These are phyloP conservation scores for Mesembrinibis cayennensis DNA, from an alignment of 2,113 vertebrate genomes.

Conservation along the genomic window DNA sequence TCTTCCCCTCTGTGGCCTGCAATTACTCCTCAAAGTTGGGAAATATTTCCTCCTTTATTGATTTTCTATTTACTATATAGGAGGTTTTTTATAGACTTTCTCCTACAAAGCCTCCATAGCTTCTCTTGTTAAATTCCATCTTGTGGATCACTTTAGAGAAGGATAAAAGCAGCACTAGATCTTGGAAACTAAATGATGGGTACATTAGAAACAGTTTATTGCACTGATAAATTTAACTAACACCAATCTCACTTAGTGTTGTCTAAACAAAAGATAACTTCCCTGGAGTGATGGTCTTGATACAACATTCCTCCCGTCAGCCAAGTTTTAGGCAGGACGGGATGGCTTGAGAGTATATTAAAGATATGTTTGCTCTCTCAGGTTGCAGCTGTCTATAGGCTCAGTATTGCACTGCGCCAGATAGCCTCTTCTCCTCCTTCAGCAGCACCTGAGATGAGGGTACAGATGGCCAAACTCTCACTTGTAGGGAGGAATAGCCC, in stretches of 20 bases:
- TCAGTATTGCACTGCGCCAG: not conserved
- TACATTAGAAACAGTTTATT: not conserved
- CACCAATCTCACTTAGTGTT: not conserved
- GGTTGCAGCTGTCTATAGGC: not conserved
- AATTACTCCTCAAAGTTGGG: not conserved
- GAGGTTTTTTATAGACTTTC: not conserved
- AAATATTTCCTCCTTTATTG: not conserved
- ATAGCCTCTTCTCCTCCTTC: not conserved
- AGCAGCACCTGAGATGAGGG: not conserved
- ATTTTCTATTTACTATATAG: not conserved
- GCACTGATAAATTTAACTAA: not conserved
- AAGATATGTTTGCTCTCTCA: not conserved
- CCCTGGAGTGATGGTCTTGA: not conserved
- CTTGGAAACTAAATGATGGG: not conserved
- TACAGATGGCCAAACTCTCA: no score
- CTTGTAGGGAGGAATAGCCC: not conserved
- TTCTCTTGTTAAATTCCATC: not conserved
- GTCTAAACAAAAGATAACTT: not conserved
- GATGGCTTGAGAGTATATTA: not conserved
- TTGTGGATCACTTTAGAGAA: not conserved
- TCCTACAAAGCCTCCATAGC: not conserved
- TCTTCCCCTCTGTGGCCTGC: not conserved
- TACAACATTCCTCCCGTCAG: not conserved
- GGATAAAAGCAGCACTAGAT: not conserved
- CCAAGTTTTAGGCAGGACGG: not conserved